Conservation (phyloP, 2,888 invertebrate genomes). For the Tenthredo distinguenda region DNA sequence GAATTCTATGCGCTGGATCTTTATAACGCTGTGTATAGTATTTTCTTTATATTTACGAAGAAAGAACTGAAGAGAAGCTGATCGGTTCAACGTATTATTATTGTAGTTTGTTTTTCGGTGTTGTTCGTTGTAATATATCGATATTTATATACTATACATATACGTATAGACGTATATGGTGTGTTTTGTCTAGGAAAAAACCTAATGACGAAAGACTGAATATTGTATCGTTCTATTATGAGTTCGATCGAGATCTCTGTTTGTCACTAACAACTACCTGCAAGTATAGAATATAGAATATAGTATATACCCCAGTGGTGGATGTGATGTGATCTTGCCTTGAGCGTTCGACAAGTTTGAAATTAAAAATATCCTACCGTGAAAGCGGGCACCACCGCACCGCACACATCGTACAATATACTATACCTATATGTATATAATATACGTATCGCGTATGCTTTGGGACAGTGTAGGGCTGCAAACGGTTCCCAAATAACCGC, state of each 20-base stretch:
- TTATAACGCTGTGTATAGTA: no score
- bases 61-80: not conserved
- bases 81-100: not conserved
- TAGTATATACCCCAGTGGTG: not conserved
- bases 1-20: not conserved
- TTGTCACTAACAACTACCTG: slow-evolving; percentile 1
- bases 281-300: not conserved
- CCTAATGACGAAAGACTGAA: slow-evolving; percentile 2
- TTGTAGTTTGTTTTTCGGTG: not conserved
- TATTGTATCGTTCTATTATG: not conserved
- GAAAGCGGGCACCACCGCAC: not conserved
- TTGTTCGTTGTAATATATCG: not conserved
- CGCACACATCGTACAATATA: not conserved
- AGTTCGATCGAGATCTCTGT: not conserved
- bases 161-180: no score
- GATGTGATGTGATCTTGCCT: slow-evolving; percentile 54
- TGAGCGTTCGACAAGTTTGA: slow-evolving; percentile 57
- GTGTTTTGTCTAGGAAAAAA: not conserved
- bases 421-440: not conserved
- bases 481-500: not conserved
- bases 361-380: slow-evolving; percentile 53
- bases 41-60: not conserved
- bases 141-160: not conserved
- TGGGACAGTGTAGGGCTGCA: not conserved
- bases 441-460: not conserved